Evolutionary conservation across 2,113 vertebrate genomes (phyloP).

Genomic region (Ptilorrhoa leucosticta): DNA sequence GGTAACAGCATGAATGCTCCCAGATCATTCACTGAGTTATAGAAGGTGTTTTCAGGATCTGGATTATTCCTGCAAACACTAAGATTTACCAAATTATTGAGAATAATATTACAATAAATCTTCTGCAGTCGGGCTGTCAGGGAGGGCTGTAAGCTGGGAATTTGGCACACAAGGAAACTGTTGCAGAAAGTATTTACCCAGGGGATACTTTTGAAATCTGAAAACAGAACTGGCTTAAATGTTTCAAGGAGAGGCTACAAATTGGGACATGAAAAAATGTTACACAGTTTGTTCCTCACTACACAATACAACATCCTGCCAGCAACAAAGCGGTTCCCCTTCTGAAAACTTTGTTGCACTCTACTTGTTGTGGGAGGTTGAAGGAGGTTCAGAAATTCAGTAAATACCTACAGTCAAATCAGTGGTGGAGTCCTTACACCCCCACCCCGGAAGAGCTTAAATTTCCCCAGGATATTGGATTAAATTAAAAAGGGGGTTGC

Average conservation of each 20-base stretch:
- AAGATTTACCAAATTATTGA: neutral
- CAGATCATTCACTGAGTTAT: neutral
- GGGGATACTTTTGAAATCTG: neutral
- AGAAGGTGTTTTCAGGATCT: neutral
- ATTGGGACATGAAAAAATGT: neutral
- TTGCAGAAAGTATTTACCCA: neutral
- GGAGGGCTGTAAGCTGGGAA: neutral
- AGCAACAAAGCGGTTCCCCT: neutral
- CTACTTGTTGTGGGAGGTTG: neutral
- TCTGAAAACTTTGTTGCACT: neutral
- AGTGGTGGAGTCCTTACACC: rapidly evolving
- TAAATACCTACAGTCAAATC: neutral
- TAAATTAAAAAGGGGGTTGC: neutral
- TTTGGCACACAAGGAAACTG: neutral
- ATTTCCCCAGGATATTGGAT: neutral
- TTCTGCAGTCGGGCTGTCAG: neutral
- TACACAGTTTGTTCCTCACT: neutral
- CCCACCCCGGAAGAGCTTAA: neutral
- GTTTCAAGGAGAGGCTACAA: neutral
- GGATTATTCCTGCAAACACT: neutral
- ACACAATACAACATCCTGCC: neutral
- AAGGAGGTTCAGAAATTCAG: neutral
- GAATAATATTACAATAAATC: neutral
- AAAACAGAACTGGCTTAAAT: neutral
- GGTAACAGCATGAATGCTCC: neutral